Base-by-base conservation (phyloP, 2,113 vertebrate species). In the Pica pica region DNA sequence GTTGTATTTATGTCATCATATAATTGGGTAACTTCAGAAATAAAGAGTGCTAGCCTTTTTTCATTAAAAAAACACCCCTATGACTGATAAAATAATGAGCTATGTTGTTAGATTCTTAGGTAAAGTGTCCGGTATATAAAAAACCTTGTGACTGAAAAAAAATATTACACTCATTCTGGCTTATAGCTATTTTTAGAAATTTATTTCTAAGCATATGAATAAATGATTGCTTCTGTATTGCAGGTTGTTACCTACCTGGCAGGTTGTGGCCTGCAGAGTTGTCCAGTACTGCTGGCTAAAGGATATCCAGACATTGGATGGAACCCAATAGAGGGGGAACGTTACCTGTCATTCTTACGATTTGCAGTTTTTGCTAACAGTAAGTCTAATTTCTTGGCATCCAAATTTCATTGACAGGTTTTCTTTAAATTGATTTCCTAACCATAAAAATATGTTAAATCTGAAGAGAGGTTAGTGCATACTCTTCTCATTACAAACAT, bases 241-340 rank as follows among this genome's bases (percentile, higher is more conserved):
- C 41, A 99, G 99, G 99, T 99, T 93, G 99, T 99, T 60, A 99
- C 98, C 35, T 99, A 99, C 91, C 97, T 99, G 96, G 99, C 99
- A 0, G 99, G 99, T 71, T 99, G 99, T 95, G 99, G 99, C 33
- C 98, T 99, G 26, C 99, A 99, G 98, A 99, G 99, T 76, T 99
- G 99, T 83, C 99, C 98, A 22, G 98, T 99, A 95, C 97, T 99
- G n/a, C 94, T 99, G 94, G 98, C 99, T 65, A 99, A 99, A 97
- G 99, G 99, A 33, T 99, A 99, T 89, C 99, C 99, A 75, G 99
- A 99, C 39, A 98, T 99, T 14, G 99, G 99, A 81, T 99, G 99
- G 99, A 99, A 99, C 98, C 99, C 99, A 37, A 99, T 99, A 41
- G 99, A 99, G 97, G 99, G 99, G 56, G 99, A 99, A 91, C 99